Conservation (phyloP, 2,888 invertebrate genomes). For the Mimachlamys varia region DNA sequence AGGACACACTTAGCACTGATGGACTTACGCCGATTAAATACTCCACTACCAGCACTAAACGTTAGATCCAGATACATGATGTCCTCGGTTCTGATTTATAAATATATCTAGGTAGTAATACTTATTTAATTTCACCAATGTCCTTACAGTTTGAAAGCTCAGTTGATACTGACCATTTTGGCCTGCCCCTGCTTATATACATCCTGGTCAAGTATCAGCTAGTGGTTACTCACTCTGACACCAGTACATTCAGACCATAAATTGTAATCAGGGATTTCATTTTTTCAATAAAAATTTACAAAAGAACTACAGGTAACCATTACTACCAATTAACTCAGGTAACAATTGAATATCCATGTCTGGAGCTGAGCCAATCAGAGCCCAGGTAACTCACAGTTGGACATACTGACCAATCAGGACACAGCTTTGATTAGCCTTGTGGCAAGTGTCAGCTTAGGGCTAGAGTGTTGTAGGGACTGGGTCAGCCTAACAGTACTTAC, state of each 20-base stretch:
- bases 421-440: slow-evolving; percentile 23
- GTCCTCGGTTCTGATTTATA: background rate
- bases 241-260: background rate
- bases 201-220: background rate
- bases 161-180: background rate
- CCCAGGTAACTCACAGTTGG: background rate
- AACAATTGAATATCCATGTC: background rate
- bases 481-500: background rate
- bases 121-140: background rate
- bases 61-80: background rate
- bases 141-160: slow-evolving; percentile 12
- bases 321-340: background rate
- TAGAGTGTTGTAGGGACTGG: background rate
- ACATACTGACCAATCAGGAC: background rate
- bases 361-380: background rate
- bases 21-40: slow-evolving; percentile 9
- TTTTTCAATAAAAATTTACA: background rate
- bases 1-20: slow-evolving; percentile 9
- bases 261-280: background rate
- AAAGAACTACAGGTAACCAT: background rate
- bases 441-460: slow-evolving; percentile 23
- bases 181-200: background rate
- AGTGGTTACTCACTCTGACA: slow-evolving; percentile 28
- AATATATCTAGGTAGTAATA: background rate
- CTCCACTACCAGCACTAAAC: background rate